Evolutionary conservation across 1,140 invertebrate species (phyloP).

Genomic region (Streblospio benedicti): DNA sequence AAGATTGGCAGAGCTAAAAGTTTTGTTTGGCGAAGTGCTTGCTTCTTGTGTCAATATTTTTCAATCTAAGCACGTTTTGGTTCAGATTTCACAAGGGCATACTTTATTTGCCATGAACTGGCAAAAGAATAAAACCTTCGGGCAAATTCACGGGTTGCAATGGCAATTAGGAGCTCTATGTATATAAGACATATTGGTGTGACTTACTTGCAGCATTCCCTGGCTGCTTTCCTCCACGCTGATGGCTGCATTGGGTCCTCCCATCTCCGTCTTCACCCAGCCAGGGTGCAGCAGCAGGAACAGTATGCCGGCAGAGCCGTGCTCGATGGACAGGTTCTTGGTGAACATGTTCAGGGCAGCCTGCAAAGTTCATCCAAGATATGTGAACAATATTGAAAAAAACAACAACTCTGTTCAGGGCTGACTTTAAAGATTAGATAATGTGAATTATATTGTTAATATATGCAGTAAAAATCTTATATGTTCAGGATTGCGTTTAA

Average conservation of each 20-base stretch:
- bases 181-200: too few species aligned
- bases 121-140: too few species aligned
- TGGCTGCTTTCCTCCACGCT: conserved; percentile 58
- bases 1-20: too few species aligned
- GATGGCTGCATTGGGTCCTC: conserved; percentile 66
- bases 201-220: conserved; percentile 56
- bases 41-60: too few species aligned
- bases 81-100: too few species aligned
- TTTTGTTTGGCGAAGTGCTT: too few species aligned
- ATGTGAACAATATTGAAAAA: not conserved
- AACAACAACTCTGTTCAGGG: not conserved
- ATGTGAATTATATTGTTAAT: not conserved
- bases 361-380: conserved; percentile 49
- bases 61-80: too few species aligned
- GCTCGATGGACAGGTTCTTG: conserved; percentile 71
- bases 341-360: conserved; percentile 77
- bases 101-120: too few species aligned
- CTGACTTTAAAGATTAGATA: not conserved
- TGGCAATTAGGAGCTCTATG: too few species aligned
- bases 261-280: conserved; percentile 85
- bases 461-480: not conserved
- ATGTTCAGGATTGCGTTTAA: not conserved
- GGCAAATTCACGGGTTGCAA: too few species aligned
- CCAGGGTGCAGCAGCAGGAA: conserved; percentile 73
- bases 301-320: conserved; percentile 66